Conservation (phyloP, 1,140 invertebrate genomes). For the Drosophila lowei region DNA sequence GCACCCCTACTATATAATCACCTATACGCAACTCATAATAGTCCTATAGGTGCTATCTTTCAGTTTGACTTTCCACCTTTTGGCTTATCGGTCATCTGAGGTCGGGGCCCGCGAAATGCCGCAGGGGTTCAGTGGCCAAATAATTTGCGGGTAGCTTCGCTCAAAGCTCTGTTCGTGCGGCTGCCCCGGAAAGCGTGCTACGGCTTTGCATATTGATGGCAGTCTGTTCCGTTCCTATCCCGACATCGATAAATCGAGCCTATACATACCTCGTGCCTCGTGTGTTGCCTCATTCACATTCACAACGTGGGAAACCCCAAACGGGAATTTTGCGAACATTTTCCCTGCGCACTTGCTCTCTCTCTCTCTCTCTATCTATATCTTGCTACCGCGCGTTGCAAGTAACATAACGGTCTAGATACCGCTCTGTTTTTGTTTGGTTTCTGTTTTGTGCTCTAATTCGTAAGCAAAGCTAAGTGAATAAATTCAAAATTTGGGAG, state of each 20-base stretch:
- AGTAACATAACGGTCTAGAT: conserved; percentile 52
- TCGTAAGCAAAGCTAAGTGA: conserved; percentile 80
- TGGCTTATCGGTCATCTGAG: conserved; percentile 50
- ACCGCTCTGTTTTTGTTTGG: conserved; percentile 76
- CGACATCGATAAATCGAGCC: conserved; percentile 72
- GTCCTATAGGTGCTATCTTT: conserved; percentile 13
- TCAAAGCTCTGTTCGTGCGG: too few relatives aligned
- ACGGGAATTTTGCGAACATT: conserved; percentile 26
- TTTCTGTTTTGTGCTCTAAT: conserved; percentile 82
- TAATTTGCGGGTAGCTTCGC: not conserved
- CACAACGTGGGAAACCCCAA: conserved; percentile 68
- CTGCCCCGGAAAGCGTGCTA: conserved; percentile 33
- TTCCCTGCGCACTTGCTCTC: conserved; percentile 53
- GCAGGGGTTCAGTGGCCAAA: conserved; percentile 38
- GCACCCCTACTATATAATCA: conserved; percentile 54
- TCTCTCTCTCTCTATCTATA: conserved; percentile 6
- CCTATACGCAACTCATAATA: too few relatives aligned
- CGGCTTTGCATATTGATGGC: conserved; percentile 33
- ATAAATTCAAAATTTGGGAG: conserved; percentile 52
- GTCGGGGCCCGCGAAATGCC: conserved; percentile 25
- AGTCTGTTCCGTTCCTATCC: conserved; percentile 32
- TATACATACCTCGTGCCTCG: conserved; percentile 62
- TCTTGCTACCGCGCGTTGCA: conserved; percentile 6
- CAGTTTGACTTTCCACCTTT: conserved; percentile 20
- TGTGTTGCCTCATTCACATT: conserved; percentile 36